These are phyloP conservation scores for Sialia sialis DNA, from an alignment of 2,113 vertebrate genomes.

Conservation along the genomic window DNA sequence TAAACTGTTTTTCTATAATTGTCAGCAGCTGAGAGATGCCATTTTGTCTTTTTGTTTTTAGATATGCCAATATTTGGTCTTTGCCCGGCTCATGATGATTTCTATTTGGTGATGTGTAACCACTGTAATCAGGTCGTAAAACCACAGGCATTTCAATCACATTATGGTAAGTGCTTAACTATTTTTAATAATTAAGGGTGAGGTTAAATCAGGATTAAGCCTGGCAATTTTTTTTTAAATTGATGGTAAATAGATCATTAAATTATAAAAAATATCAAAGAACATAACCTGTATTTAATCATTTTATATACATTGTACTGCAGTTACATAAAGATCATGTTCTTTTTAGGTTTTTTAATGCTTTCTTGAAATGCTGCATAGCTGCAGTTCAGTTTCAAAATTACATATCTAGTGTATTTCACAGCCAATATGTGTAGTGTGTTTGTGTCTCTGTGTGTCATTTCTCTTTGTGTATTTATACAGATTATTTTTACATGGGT, in stretches of 20 bases:
- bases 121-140: slow-evolving; percentile 98
- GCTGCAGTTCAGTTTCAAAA: background rate
- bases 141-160: slow-evolving; percentile 99
- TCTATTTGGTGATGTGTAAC: slow-evolving; percentile 99
- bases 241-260: slow-evolving; percentile 27
- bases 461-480: background rate
- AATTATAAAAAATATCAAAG: slow-evolving; percentile 28
- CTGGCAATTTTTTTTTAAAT: slow-evolving; percentile 53
- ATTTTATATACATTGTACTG: background rate
- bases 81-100: slow-evolving; percentile 97
- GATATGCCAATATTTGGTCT: slow-evolving; percentile 99
- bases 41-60: slow-evolving; percentile 74
- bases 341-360: slow-evolving; percentile 2
- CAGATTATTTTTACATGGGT: background rate
- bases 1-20: slow-evolving; percentile 31
- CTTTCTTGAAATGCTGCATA: background rate
- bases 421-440: background rate
- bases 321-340: background rate
- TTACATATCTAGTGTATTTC: background rate
- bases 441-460: background rate
- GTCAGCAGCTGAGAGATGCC: slow-evolving; percentile 63
- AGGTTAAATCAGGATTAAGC: slow-evolving; percentile 70
- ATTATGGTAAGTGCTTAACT: slow-evolving; percentile 90
- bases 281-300: slow-evolving; percentile 11
- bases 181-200: slow-evolving; percentile 69